Base-by-base conservation (phyloP, 2,888 invertebrate species). In the Panorpa germanica region DNA sequence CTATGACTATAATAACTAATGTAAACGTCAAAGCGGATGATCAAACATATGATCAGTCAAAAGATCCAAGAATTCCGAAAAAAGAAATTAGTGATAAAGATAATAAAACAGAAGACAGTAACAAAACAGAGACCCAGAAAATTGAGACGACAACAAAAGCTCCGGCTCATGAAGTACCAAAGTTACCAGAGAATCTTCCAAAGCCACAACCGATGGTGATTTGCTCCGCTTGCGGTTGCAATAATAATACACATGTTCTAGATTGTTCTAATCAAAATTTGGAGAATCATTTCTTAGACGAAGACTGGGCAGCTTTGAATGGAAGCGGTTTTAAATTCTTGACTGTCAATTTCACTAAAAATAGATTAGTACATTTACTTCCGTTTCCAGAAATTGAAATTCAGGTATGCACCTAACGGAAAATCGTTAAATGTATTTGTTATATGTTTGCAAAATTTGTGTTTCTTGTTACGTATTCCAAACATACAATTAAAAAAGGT, bases 181-280 rank as follows among this genome's bases (percentile, higher is more conserved):
- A n/a, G n/a, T n/a, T n/a, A n/a, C n/a, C n/a, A n/a, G n/a, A n/a
- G n/a, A n/a, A n/a, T n/a, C n/a, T n/a, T n/a, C n/a, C n/a, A n/a
- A n/a, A n/a, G n/a, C n/a, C n/a, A n/a, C n/a, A n/a, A n/a, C n/a
- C n/a, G n/a, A n/a, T n/a, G n/a, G 42, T 55, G 44, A 51, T 70
- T 14, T 71, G 70, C 43, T 53, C 57, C 28, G 53, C 54, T 30
- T 70, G 70, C 38, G 42, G 40, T 1, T 70, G 70, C 38, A 49
- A 55, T 27, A 37, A 39, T 3, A 31, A 44, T 0, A 45, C 53
- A 7, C 49, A 49, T 2, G 51, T 53, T 11, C 55, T 73, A 3
- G 56, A 72, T 40, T 73, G 72, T 36, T 57, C 56, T 6, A 55
- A 58, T 8, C 54, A 51, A 36, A 53, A 51, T 7, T 43, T 72